Evolutionary conservation across 1,140 invertebrate genomes (phyloP).

Genomic region (Drosophila pallidifrons): DNA sequence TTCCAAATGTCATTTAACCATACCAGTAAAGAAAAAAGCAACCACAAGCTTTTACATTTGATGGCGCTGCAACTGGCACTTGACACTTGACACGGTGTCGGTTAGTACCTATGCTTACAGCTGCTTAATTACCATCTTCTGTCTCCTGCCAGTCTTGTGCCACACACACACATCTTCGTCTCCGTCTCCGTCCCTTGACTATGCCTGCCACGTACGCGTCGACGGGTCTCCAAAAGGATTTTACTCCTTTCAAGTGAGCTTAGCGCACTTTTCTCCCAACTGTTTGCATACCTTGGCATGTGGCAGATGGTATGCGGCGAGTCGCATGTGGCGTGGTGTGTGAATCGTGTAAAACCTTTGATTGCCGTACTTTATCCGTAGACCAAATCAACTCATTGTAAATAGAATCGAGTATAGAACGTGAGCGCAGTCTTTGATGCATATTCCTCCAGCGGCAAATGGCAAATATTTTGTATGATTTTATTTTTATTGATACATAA

Average conservation of each 20-base stretch:
- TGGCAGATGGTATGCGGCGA: conserved; percentile 18
- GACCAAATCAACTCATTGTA: conserved; percentile 57
- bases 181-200: conserved; percentile 15
- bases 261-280: conserved; percentile 26
- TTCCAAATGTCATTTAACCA: conserved; percentile 56
- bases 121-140: conserved; percentile 61
- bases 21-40: conserved; percentile 18
- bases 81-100: conserved; percentile 22
- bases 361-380: conserved; percentile 70
- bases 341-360: conserved; percentile 53
- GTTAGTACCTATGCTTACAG: conserved; percentile 32
- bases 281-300: conserved; percentile 48
- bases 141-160: conserved; percentile 7
- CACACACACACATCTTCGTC: background rate
- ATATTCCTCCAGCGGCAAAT: conserved; percentile 21
- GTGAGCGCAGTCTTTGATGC: conserved; percentile 35
- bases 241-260: conserved; percentile 72
- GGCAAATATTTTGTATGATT: background rate
- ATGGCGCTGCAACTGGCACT: conserved; percentile 21
- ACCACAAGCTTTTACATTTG: conserved; percentile 48
- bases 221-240: conserved; percentile 45
- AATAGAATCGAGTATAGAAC: conserved; percentile 64
- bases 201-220: conserved; percentile 65
- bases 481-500: conserved; percentile 5
- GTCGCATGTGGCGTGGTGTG: conserved; percentile 3